Conservation (phyloP, 1,140 invertebrate genomes). For the Sarcophaga peregrina region DNA sequence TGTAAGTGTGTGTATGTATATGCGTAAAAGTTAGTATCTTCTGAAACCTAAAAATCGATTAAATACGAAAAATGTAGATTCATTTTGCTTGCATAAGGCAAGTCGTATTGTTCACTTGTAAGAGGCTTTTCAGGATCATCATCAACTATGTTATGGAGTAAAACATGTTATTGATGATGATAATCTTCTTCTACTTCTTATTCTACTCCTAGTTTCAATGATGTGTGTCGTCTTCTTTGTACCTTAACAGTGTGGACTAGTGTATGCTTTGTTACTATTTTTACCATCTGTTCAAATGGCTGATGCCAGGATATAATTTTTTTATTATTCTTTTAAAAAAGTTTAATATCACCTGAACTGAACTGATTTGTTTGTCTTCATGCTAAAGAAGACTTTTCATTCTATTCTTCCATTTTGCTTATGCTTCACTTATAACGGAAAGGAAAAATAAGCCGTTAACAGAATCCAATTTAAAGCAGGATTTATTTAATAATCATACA, state of each 20-base stretch:
- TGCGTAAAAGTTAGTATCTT: constrained; percentile 21
- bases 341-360: constrained; percentile 35
- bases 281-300: constrained; percentile 5
- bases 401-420: neutral
- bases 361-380: constrained; percentile 23
- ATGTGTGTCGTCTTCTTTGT: neutral
- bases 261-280: neutral
- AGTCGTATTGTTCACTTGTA: constrained; percentile 30
- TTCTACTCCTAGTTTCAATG: neutral
- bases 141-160: constrained; percentile 19
- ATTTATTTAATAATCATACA: constrained; percentile 16
- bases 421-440: neutral
- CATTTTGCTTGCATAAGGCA: neutral
- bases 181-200: neutral
- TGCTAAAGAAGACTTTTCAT: neutral
- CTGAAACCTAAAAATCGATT: constrained; percentile 34
- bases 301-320: too few relatives aligned
- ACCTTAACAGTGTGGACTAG: neutral
- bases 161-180: constrained; percentile 39
- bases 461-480: constrained; percentile 38
- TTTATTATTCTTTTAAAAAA: neutral
- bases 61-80: constrained; percentile 26
- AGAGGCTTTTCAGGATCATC: constrained; percentile 38
- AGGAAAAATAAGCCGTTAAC: constrained; percentile 17
- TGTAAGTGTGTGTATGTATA: neutral